phyloP scores from a whole-genome alignment of 2,113 vertebrate genomes.

The Triplophysa dalaica region DNA sequence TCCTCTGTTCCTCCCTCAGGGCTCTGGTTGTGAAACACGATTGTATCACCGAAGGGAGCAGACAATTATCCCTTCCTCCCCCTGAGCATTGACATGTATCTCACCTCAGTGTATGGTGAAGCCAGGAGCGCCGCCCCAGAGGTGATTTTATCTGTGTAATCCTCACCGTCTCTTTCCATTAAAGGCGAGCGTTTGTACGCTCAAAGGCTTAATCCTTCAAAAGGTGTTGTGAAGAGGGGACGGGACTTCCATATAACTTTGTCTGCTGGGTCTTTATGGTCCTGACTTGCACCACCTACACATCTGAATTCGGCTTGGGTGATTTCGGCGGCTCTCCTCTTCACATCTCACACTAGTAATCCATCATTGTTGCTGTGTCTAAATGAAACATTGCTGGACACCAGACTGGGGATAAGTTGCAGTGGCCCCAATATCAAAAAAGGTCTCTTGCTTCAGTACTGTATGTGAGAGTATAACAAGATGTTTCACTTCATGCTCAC shows the following conservation, averaged over 20 bases:
- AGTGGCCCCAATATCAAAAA: background rate
- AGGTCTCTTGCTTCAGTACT: background rate
- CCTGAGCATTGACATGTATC: constrained; percentile 16
- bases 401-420: background rate
- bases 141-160: constrained; percentile 43
- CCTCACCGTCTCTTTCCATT: constrained; percentile 21
- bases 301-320: constrained; percentile 1
- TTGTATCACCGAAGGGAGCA: constrained; percentile 20
- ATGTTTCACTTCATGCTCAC: background rate
- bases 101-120: constrained; percentile 28
- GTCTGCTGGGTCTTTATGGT: constrained; percentile 33
- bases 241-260: constrained; percentile 38
- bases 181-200: constrained; percentile 22
- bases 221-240: background rate
- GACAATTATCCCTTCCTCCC: constrained; percentile 27
- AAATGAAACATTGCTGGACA: background rate
- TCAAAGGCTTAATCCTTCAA: constrained; percentile 30
- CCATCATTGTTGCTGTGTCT: constrained; percentile 17
- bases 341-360: constrained; percentile 26
- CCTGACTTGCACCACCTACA: constrained; percentile 9
- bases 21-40: constrained; percentile 28
- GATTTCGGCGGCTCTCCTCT: constrained; percentile 17
- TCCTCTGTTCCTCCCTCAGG: constrained; percentile 18
- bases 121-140: background rate
- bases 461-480: background rate